These are phyloP conservation scores for Galaxea fascicularis DNA, from an alignment of 92 coral and sea anemone species.

Conservation along the genomic window DNA sequence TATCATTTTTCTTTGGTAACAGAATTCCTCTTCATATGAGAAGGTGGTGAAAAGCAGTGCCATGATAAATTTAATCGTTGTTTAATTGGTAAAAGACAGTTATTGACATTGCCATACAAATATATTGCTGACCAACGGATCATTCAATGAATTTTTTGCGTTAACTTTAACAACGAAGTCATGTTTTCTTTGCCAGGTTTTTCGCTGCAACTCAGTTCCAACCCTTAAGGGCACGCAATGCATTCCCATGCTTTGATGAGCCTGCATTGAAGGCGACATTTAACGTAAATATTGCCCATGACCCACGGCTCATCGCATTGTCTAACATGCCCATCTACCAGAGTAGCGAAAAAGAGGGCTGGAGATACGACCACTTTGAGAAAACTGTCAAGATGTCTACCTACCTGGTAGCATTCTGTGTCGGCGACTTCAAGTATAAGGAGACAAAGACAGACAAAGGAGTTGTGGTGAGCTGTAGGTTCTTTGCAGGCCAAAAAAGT, in stretches of 20 bases:
- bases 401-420: slow-evolving; percentile 74
- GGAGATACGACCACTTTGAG: slow-evolving; percentile 59
- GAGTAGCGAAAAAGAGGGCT: slow-evolving; percentile 35
- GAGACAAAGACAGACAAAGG: slow-evolving; percentile 48
- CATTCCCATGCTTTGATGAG: slow-evolving; percentile 95
- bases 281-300: slow-evolving; percentile 80
- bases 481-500: background rate
- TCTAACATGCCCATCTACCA: slow-evolving; percentile 86
- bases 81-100: no score
- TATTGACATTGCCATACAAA: no score
- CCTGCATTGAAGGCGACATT: slow-evolving; percentile 95
- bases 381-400: slow-evolving; percentile 80
- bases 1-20: background rate
- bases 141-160: background rate
- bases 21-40: background rate
- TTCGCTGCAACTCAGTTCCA: slow-evolving; percentile 88
- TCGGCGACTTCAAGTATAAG: slow-evolving; percentile 75
- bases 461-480: slow-evolving; percentile 51
- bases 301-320: slow-evolving; percentile 65
- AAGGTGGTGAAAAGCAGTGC: no score
- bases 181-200: background rate
- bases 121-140: no score
- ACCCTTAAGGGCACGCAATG: slow-evolving; percentile 79
- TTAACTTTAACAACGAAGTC: background rate
- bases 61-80: no score